phyloP scores from a whole-genome alignment of 2,113 vertebrate species.

The Nettapus auritus region DNA sequence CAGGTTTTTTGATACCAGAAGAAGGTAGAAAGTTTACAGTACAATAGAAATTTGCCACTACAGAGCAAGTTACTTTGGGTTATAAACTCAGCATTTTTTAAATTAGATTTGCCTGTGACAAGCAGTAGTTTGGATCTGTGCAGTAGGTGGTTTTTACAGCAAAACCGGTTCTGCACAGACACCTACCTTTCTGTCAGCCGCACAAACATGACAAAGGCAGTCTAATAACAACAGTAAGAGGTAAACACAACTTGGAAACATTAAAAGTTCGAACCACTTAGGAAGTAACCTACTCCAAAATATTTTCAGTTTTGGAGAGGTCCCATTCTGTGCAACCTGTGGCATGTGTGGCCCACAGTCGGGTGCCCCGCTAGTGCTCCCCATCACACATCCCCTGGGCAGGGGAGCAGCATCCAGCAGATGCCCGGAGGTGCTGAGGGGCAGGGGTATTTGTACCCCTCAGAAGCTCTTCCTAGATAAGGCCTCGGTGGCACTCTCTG shows the following conservation, averaged over 20 bases:
- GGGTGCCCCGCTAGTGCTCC: accelerated
- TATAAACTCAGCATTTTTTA: not conserved
- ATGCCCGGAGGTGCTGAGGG: accelerated
- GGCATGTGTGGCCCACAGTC: not conserved
- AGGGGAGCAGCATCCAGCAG: not conserved
- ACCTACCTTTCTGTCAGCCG: not conserved
- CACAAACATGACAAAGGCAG: not conserved
- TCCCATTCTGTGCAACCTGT: not conserved
- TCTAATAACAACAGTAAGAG: not conserved
- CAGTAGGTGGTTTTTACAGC: not conserved
- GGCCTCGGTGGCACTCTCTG: accelerated
- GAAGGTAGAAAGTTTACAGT: not conserved
- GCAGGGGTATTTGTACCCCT: accelerated
- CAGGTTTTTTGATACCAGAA: not conserved
- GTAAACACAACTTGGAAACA: not conserved
- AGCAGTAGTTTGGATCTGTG: not conserved
- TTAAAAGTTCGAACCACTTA: accelerated
- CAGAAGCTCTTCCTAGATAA: not conserved
- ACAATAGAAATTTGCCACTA: not conserved
- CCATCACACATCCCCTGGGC: not conserved
- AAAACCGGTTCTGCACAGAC: not conserved
- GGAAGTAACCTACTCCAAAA: not conserved
- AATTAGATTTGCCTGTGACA: not conserved
- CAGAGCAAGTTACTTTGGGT: not conserved
- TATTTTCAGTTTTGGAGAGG: accelerated